Conservation (phyloP, 37 sponge, comb jelly and placozoan genomes). For the Cliona cf. orientalis region DNA sequence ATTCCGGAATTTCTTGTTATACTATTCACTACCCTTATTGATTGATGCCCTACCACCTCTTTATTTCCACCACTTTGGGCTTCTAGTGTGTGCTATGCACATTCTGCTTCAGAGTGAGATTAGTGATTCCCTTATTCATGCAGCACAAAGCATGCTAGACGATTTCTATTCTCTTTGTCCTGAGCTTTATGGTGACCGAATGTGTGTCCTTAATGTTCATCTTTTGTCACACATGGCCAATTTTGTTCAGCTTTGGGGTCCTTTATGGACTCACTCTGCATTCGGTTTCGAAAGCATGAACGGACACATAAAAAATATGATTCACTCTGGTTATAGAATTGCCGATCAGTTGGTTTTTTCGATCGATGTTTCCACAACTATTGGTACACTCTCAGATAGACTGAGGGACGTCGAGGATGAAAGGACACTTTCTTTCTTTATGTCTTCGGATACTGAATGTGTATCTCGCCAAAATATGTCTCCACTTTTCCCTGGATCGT, state of each 20-base stretch:
- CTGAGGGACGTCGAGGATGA: neutral
- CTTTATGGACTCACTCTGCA: slow-evolving; percentile 18
- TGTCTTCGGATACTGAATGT: too few relatives aligned
- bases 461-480: too few relatives aligned
- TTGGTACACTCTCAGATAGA: neutral
- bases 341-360: neutral
- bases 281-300: slow-evolving; percentile 14
- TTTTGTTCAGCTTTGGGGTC: slow-evolving; percentile 10
- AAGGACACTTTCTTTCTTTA: neutral
- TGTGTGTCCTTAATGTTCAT: slow-evolving; percentile 1
- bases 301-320: neutral
- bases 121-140: neutral
- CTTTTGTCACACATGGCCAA: slow-evolving; percentile 5
- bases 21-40: slow-evolving; percentile 3
- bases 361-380: neutral
- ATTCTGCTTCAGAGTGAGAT: neutral
- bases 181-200: neutral
- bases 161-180: neutral
- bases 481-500: neutral
- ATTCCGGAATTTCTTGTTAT: slow-evolving; percentile 7
- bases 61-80: slow-evolving; percentile 18
- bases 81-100: slow-evolving; percentile 10
- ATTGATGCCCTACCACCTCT: slow-evolving; percentile 2
- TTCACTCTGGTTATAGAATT: neutral
- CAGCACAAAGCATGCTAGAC: neutral